Base-by-base conservation (phyloP, 2,797 vertebrate genomes). In the Chanos chanos region DNA sequence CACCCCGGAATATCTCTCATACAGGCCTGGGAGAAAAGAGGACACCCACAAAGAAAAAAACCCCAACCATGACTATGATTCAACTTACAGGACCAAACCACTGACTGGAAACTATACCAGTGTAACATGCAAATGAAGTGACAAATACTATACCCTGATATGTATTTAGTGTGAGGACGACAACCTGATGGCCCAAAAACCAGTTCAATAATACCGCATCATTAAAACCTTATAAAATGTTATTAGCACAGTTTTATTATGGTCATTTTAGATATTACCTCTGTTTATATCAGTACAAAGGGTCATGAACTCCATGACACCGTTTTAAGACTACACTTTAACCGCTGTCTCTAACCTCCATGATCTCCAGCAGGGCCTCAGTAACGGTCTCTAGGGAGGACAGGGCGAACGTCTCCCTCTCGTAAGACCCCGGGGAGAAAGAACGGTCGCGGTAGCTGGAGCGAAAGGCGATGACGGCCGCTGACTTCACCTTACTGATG, bases 401-500 rank as follows among this genome's bases (percentile, higher is more conserved):
- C 65, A 99, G 83, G 10, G 94, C 95, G 12, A 99, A 99, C 0
- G 95, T 98, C 84, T 99, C 96, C 70, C 96, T 88, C 79, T 99
- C 96, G 0, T 99, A 99, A 39, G 96, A 97, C 10, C 96, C 95
- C 0, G 96, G 96, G 0, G 96, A 99, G 74, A 99, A 98, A 0
- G 96, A 98, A 4, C 96, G 84, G 81, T 99, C 96, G 3, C 96
- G 89, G 78, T 99, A 99, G 84, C 96, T 98, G 83, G 96, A 98
- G 30, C 96, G 93, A 82, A 99, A 99, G 3, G 96, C 96, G 10
- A 98, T 99, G 75, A 99, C 96, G 0, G 96, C 96, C 0, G 96
- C 96, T 0, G 96, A 99, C 64, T 99, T 98, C 68, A 99, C 96
- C 79, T 99, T 99, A 83, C 96, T 99, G 83, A 99, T 99, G 60